Base-by-base conservation (phyloP, 1,140 invertebrate species). In the Dendrolimus kikuchii region DNA sequence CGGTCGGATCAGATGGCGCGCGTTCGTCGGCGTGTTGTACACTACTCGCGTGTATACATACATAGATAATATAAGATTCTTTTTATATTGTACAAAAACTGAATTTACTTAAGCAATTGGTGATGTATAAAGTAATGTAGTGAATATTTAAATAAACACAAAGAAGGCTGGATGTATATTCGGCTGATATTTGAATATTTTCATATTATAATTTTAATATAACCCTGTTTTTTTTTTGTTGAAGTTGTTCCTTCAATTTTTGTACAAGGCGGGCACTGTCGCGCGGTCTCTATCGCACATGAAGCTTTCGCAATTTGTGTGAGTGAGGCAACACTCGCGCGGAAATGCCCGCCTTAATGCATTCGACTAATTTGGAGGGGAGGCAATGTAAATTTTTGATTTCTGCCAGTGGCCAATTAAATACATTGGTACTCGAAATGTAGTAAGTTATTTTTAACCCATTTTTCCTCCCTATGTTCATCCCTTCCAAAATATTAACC, bases 161-260 rank as follows among this genome's bases (percentile, higher is more conserved):
- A 81, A 83, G 68, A 81, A 74, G 74, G 80, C 77, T 79, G 81
- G 71, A 77, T 74, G 67, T 70, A 76, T 61, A 69, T 84, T 81
- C 83, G 71, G 81, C 71, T 69, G 60, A 83, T 84, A 84, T 84
- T 86, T 86, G 83, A 86, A 86, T 86, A 86, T 86, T 86, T 86
- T 86, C 83, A 86, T 86, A 86, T 86, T 86, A 86, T 86, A 83
- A 86, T 86, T 86, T 86, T 86, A 84, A 83, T 84, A 83, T 86
- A 86, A 84, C 80, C 80, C 72, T 83, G 80, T 86, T 86, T 86
- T 82, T 77, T 81, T 81, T 86, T 84, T 86, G 80, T 84, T 86
- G 71, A 81, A 73, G 64, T 82, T 85, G 70, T 80, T 81, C 77
- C 81, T 82, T 80, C 68, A 62, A 64, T 71, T 77, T 68, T 76